These are phyloP conservation scores for Ceraclea dissimilis DNA, from an alignment of 2,888 invertebrate genomes.

Conservation along the genomic window DNA sequence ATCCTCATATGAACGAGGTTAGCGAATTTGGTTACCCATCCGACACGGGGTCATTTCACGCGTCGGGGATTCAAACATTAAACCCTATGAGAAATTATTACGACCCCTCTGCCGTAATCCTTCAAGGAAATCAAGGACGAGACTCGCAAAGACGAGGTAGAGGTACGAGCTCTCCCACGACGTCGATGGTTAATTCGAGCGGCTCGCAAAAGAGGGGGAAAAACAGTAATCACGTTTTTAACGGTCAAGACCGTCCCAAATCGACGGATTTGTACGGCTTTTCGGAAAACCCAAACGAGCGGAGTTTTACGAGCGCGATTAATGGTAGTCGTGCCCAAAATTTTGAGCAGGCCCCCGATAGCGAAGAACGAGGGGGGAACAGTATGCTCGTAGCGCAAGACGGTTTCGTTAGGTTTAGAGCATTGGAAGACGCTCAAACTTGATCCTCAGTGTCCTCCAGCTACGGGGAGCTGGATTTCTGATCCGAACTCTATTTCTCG, in stretches of 20 bases:
- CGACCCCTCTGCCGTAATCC: constrained; percentile 29
- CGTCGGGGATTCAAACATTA: constrained; percentile 45
- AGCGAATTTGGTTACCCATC: constrained; percentile 39
- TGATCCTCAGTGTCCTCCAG: constrained; percentile 33
- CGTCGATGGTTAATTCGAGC: constrained; percentile 42
- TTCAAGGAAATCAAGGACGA: constrained; percentile 33
- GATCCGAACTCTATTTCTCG: constrained; percentile 24
- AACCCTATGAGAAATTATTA: constrained; percentile 49
- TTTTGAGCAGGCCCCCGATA: constrained; percentile 49
- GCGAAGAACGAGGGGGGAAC: constrained; percentile 42
- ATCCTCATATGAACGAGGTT: constrained; percentile 46
- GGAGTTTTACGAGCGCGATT: constrained; percentile 29
- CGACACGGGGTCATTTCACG: constrained; percentile 46
- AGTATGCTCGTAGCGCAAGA: constrained; percentile 88
- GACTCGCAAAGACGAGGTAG: constrained; percentile 36
- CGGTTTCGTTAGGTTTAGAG: constrained; percentile 79
- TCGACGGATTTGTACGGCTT: constrained; percentile 55
- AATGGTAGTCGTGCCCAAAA: constrained; percentile 43
- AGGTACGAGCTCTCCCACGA: constrained; percentile 40
- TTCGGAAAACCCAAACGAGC: constrained; percentile 42
- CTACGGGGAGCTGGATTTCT: constrained; percentile 26
- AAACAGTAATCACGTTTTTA: constrained; percentile 42
- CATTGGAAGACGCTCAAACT: constrained; percentile 53
- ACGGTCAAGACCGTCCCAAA: constrained; percentile 56
- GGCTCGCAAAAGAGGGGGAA: constrained; percentile 48